These are phyloP conservation scores for Triplophysa tibetana DNA, from an alignment of 2,113 vertebrate species.

Conservation along the genomic window DNA sequence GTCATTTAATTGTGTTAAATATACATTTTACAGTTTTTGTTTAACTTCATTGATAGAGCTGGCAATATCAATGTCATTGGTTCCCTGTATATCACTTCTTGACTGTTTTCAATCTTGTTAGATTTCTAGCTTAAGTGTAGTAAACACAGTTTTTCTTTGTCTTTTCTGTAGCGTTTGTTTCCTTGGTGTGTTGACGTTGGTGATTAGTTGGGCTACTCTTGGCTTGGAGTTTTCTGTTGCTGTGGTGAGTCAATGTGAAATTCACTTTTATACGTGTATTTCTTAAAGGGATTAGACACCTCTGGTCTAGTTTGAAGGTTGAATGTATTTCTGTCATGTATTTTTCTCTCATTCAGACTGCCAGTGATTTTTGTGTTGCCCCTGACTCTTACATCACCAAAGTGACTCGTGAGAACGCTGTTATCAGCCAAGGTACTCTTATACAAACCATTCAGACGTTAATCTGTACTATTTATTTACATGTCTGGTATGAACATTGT, in stretches of 20 bases:
- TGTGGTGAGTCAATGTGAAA: conserved; percentile 77
- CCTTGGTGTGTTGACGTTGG: conserved; percentile 88
- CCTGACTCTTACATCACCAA: conserved; percentile 84
- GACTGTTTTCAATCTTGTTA: too few species aligned
- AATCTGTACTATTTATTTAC: not conserved
- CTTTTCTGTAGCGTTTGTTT: conserved; percentile 84
- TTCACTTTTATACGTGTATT: conserved; percentile 2
- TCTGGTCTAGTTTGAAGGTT: not conserved
- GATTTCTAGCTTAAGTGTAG: too few species aligned
- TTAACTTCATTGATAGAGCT: too few species aligned
- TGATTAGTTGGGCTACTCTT: conserved; percentile 92
- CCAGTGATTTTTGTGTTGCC: conserved; percentile 92
- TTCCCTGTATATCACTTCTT: too few species aligned
- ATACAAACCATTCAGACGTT: not conserved
- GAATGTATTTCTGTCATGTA: not conserved
- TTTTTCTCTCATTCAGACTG: conserved; percentile 71
- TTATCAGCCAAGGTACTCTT: conserved; percentile 81
- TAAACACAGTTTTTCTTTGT: not conserved
- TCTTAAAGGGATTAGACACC: not conserved
- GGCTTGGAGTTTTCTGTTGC: conserved; percentile 89
- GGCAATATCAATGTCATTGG: too few species aligned
- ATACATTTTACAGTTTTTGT: too few species aligned
- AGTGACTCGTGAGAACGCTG: conserved; percentile 78
- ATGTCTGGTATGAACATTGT: too few species aligned
- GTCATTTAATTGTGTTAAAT: too few species aligned